Percentiles rank a stretch among this genome's conserved stretches.
phyloP scores from a whole-genome alignment of 2,113 vertebrate species.

The Semnornis frantzii region DNA sequence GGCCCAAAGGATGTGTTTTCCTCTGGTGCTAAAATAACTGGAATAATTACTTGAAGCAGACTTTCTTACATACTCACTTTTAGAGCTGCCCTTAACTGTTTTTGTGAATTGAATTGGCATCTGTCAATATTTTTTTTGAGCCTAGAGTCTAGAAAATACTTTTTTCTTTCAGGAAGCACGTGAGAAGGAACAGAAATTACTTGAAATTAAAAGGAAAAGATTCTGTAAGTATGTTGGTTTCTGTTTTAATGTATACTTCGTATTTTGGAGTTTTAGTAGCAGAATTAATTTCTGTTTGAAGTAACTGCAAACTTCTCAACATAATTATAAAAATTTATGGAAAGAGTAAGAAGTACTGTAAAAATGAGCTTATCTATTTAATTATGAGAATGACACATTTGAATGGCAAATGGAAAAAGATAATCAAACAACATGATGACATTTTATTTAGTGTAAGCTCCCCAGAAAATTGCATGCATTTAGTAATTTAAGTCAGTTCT shows the following conservation, averaged over 20 bases:
- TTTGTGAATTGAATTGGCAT: background rate
- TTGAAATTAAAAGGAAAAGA: slow-evolving; percentile 64
- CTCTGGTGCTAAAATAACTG: background rate
- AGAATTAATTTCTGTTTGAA: background rate
- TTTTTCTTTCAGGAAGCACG: slow-evolving; percentile 47
- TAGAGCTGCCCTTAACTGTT: background rate
- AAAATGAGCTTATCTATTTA: background rate
- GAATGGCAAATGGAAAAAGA: background rate
- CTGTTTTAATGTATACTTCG: background rate
- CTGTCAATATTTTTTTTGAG: background rate
- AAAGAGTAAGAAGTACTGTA: background rate
- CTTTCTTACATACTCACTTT: no score
- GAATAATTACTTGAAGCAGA: background rate
- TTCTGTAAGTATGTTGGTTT: slow-evolving; percentile 61
- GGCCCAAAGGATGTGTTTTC: background rate
- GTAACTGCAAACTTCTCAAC: background rate
- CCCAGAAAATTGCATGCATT: background rate
- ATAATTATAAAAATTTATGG: background rate
- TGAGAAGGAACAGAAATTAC: slow-evolving; percentile 63
- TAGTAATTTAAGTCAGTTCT: background rate
- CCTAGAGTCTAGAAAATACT: background rate
- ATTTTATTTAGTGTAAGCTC: background rate
- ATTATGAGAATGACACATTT: accelerated
- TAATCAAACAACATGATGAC: background rate
- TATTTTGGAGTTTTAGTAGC: background rate